Base-by-base conservation (phyloP, 1,140 invertebrate species). In the Drosophila tropicalis region DNA sequence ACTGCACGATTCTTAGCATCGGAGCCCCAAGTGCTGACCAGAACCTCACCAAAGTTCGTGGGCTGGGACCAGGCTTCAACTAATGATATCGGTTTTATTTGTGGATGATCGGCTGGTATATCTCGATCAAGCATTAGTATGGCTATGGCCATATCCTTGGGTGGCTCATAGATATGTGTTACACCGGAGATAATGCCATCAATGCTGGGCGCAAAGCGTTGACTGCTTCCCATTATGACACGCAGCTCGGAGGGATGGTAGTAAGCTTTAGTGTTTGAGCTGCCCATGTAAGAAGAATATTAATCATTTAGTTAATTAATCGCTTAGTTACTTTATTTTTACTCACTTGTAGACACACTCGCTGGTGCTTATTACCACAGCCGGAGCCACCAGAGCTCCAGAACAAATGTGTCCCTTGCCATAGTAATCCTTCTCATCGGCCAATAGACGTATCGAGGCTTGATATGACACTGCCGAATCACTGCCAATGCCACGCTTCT, bases 351-450 rank as follows among this genome's bases (percentile, higher is more conserved):
- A 79, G 9, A 94, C 80, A 36, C 94, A 93, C 36, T 93, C 84
- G 39, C 91, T 91, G n/a, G 93, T 93, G 19, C 92, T 93, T 0
- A 93, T 70, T 17, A 93, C 82, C 7, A 90, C 91, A 1, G 89
- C 83, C 1, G 92, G 83, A n/a, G 81, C 92, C 63, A 93, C 92
- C 22, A 93, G 39, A 0, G 85, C 83, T 0, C 92, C 92, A 12
- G 91, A 90, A 17, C 92, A 93, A 7, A 92, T 91, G 61, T 92
- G 91, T 0, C 91, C 91, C 62, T 90, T 86, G 62, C 91, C 91
- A 54, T 78, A 92, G 62, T 78, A 78, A 10, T 80, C 70, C 47
- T 65, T 15, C 41, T 92, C 91, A n/a, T 75, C 19, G 2, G 70
- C 60, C 15, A 64, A 15, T 51, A 91, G 40, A 0, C 91, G 78